Percentiles rank a stretch among this genome's conserved stretches.
Evolutionary conservation across 2,113 vertebrate genomes (phyloP).

Genomic region (Eubucco bourcierii): DNA sequence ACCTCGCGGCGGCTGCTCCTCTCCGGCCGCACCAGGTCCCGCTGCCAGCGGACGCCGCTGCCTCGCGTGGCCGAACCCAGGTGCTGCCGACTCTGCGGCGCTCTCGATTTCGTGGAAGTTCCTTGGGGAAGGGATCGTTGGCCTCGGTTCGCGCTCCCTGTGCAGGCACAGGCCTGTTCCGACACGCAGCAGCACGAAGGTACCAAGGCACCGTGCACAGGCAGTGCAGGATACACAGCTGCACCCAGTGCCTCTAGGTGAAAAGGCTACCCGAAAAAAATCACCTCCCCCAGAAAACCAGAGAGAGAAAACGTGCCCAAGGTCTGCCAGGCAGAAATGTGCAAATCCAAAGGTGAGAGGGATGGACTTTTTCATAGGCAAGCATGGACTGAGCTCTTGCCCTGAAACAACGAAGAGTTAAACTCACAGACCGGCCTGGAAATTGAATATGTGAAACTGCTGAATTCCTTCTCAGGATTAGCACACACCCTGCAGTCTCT

Average conservation of each 20-base stretch:
- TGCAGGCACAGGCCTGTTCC: not conserved
- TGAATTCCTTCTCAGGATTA: not conserved
- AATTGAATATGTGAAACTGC: not conserved
- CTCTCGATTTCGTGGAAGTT: not conserved
- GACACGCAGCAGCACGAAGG: not conserved
- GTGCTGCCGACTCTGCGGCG: not conserved
- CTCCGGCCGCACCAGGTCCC: not conserved
- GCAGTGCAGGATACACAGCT: not conserved
- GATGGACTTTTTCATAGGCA: not conserved
- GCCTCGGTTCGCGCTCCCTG: not conserved
- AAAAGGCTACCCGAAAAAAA: not conserved
- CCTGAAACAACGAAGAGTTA: not conserved
- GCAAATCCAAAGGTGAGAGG: not conserved
- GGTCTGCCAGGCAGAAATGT: not conserved
- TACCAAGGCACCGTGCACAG: not conserved
- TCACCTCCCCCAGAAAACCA: not conserved
- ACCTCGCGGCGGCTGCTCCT: not conserved
- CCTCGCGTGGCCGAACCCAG: slow-evolving; percentile 42
- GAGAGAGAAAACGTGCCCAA: not conserved
- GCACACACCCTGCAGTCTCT: not conserved
- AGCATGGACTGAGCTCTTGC: not conserved
- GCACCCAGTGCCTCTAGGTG: not conserved
- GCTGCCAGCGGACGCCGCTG: not conserved
- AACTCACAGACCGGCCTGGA: not conserved
- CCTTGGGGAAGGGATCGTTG: not conserved